A percentile compares a stretch with the other conserved stretches of the same genome.
These are phyloP conservation scores for Cyanistes caeruleus DNA, from an alignment of 2,113 vertebrate genomes.

Conservation along the genomic window DNA sequence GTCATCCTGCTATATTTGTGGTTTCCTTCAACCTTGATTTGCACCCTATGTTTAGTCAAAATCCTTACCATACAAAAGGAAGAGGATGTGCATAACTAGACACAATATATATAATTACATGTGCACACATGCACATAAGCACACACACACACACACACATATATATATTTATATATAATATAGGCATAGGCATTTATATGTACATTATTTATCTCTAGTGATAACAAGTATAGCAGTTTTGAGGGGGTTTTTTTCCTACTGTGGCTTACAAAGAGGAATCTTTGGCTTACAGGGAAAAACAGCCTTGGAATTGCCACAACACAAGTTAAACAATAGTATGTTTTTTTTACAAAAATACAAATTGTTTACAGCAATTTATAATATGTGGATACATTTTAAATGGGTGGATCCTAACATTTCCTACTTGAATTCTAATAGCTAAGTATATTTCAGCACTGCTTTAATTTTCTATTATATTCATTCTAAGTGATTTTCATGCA, in stretches of 20 bases:
- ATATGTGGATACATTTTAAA: slow-evolving; percentile 27
- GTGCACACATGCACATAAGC: neutral
- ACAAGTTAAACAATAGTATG: slow-evolving; percentile 28
- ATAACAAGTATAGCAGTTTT: neutral
- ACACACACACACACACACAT: neutral
- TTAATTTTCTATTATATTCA: slow-evolving; percentile 67
- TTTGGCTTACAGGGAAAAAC: slow-evolving; percentile 32
- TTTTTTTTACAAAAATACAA: slow-evolving; percentile 58
- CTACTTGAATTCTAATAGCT: slow-evolving; percentile 51
- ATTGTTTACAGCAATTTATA: slow-evolving; percentile 51
- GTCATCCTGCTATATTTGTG: neutral
- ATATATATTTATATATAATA: neutral
- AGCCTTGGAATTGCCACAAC: slow-evolving; percentile 30
- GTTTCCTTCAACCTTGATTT: neutral
- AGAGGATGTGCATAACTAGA: neutral
- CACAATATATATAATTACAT: neutral
- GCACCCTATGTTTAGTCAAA: neutral
- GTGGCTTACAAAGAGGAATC: slow-evolving; percentile 21
- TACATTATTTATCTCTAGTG: neutral
- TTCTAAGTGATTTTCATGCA: slow-evolving; percentile 62
- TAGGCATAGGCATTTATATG: neutral
- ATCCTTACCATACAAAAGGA: neutral
- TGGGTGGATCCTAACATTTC: slow-evolving; percentile 28
- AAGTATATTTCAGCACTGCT: slow-evolving; percentile 20
- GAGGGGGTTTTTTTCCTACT: neutral